A percentile compares a stretch with the other conserved stretches of the same genome.
phyloP scores from a whole-genome alignment of 2,113 vertebrate species.

The Xenopus tropicalis region UCB_Xtro_10.0 CM004444.2:156273001-156273500 shows the following conservation, averaged over 20 bases:
- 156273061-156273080: constrained; percentile 82
- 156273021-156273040: constrained; percentile 85
- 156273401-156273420: no score
- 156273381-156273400: no score
- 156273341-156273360: no score
- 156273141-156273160: constrained; percentile 90
- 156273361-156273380: no score
- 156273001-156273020: constrained; percentile 94
- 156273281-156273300: no score
- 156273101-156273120: constrained; percentile 92
- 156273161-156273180: constrained; percentile 93
- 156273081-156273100: constrained; percentile 71
- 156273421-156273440: no score
- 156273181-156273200: constrained; percentile 95
- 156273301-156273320: no score
- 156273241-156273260: not conserved
- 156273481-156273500: no score
- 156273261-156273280: not conserved
- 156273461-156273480: no score
- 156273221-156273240: constrained; percentile 35
- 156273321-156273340: no score
- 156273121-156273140: constrained; percentile 91
- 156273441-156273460: no score
- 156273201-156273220: constrained; percentile 93
- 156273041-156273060: constrained; percentile 95